phyloP scores from a whole-genome alignment of 2,113 vertebrate species.

The Synchiropus splendidus region DNA sequence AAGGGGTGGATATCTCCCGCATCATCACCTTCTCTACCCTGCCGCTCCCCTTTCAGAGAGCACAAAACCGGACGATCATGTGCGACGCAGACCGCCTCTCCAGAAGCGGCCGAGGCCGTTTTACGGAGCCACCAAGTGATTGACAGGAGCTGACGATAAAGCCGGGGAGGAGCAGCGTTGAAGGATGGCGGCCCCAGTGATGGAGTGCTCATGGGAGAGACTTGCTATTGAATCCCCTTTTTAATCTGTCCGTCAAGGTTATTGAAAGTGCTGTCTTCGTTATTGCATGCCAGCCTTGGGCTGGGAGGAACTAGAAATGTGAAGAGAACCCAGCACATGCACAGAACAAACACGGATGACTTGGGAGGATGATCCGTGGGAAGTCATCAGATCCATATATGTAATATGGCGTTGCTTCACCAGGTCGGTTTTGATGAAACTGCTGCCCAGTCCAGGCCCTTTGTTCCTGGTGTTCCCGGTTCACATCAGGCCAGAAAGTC shows the following conservation, averaged over 20 bases:
- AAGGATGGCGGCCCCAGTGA: slow-evolving; percentile 50
- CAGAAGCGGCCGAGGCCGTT: slow-evolving; percentile 33
- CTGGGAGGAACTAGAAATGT: slow-evolving; percentile 40
- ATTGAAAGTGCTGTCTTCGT: slow-evolving; percentile 65
- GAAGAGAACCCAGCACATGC: slow-evolving; percentile 19
- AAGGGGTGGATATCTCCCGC: no score
- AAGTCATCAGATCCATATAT: no score
- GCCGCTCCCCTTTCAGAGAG: not conserved
- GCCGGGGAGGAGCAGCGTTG: slow-evolving; percentile 31
- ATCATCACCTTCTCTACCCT: no score
- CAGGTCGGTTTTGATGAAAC: no score
- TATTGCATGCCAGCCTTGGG: slow-evolving; percentile 60
- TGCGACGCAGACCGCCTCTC: slow-evolving; percentile 27
- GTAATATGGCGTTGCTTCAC: no score
- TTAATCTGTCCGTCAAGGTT: slow-evolving; percentile 68
- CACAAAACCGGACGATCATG: slow-evolving; percentile 32
- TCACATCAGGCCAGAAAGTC: slow-evolving; percentile 20
- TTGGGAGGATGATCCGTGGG: no score
- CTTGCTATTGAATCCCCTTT: slow-evolving; percentile 60
- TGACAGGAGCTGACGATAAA: slow-evolving; percentile 59
- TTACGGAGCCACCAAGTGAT: slow-evolving; percentile 36
- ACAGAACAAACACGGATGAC: not conserved
- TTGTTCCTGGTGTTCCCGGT: not conserved
- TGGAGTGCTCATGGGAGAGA: slow-evolving; percentile 58
- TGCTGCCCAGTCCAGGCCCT: no score